Evolutionary conservation across 2,888 invertebrate species (phyloP), one percentile per base, ranked within the genome.

Genomic region (Elysia crispata): DNA sequence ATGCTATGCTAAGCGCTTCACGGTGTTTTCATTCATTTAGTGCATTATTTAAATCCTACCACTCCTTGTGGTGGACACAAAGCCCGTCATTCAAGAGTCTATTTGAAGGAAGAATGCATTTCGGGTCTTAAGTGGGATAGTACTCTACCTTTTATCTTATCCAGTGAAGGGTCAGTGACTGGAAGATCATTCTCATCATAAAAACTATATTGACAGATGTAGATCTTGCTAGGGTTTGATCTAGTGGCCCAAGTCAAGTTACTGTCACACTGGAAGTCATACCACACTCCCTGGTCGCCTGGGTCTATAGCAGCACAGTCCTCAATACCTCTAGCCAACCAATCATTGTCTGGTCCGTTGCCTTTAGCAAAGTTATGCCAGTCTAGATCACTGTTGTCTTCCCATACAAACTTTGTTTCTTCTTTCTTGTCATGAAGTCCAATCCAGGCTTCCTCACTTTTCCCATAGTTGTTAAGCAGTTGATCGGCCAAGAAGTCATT

Each of bases 251-350:
- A 6, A 8, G 23, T 8, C 6, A 8, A 18, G 15, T 60, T 20
- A 60, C 60, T 66, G 18, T 66, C 31, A 28, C 67, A 66, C 25
- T 1, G 25, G 31, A 8, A 25, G 67, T 66, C 67, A 28, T 66
- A 30, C 67, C 67, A 66, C 25, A 66, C 5, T 8, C 13, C 67
- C 3, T 60, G 3, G 6, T 15, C 60, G 6, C 25, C 30, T 1
- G 67, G 13, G 67, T 30, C 67, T 25, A 66, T 18, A 18, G 67
- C 31, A 28, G 18, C 67, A 15, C 67, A 66, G 31, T 66, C 67
- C 18, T 66, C 67, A 8, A 66, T 18, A 18, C 25, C 23, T 8
- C 5, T 6, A 3, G 20, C 18, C 67, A 66, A 66, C 67, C 25
- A 28, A 18, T 28, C 67, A 18, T 66, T 18, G 25, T 30, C 18